Evolutionary conservation across 2,113 vertebrate species (phyloP), one percentile per base, ranked within the genome.

Genomic region (Antidorcas marsupialis): DNA sequence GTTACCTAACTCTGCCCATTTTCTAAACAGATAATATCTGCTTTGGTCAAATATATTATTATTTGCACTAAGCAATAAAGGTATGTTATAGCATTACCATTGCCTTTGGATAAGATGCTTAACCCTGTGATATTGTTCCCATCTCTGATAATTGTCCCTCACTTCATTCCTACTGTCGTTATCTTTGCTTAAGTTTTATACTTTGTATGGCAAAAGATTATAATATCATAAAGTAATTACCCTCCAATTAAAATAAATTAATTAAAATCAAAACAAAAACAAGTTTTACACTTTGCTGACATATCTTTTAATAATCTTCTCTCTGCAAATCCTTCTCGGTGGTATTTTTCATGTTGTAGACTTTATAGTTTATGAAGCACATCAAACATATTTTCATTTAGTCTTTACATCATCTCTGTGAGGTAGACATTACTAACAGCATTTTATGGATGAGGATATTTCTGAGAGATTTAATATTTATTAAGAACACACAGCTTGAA

Each of bases 361-460:
- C 43, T 89, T 95, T 59, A 57, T 92, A 83, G 21, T 91, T 93
- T 64, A 89, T 78, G 43, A 67, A 89, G 27, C 39, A 39, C 0
- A 39, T 90, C 89, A 10, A 83, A n/a, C 83, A 16, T 76, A 88
- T 95, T 89, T 94, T 95, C 57, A 94, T 89, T 95, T 76, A 67
- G 47, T 87, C 45, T 84, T 94, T 89, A 71, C 33, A 39, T 86
- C 59, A 88, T 76, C 19, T 2, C n/a, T 71, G 19, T 23, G 67
- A 96, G 4, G 25, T 71, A 79, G 43, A 90, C 39, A 94, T 90
- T 47, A 60, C 8, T 84, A 94, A 16, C 23, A 45, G 39, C 64
- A 89, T 95, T 89, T 94, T 67, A 87, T 87, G 30, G 86, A 97
- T 76, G 39, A 91, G 7, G 7, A 67, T 76, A 16, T 78, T 89